Evolutionary conservation across 2,888 invertebrate genomes (phyloP), one percentile per base, ranked within the genome.

Genomic region (Cheilosia pagana): DNA sequence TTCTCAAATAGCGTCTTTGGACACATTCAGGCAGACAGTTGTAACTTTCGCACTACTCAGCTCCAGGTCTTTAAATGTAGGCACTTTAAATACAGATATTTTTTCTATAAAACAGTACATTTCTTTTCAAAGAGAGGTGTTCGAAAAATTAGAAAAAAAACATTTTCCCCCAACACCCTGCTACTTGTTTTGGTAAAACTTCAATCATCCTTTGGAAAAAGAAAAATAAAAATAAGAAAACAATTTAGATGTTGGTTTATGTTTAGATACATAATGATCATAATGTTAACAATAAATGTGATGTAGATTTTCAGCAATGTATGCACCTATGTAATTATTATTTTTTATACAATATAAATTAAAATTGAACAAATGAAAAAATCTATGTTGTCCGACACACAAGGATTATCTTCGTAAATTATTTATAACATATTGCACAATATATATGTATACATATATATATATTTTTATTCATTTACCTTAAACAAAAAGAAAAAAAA

Each of bases 401-500:
- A 83, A 83, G 82, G 82, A 82, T 68, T 83, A 12, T 53, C 41
- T 75, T 28, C 60, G 31, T 77, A 72, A 78, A 68, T 62, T 74
- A 78, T 63, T 72, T 72, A 45, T 57, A 78, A 78, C 25, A 82
- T 82, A 77, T 77, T 78, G 78, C 78, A 78, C 78, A 78, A 48
- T 79, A 71, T 52, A 50, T 67, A 77, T 68, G 41, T 65, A 63
- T 53, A 60, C 19, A 53, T 77, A 77, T 39, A 65, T 65, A 65
- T 57, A 71, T 81, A 53, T 41, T 31, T 41, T 63, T 63, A 74
- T 62, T 65, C 19, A 71, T 53, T 68, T 31, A 60, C 31, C 63
- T 59, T 81, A 65, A 81, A 77, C 53, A 71, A 81, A 76, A 70
- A 79, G 31, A 72, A 59, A 53, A 65, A 79, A 41, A 72, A 59